Conservation (phyloP, 2,888 invertebrate genomes). For the Psylliodes chrysocephalus region DNA sequence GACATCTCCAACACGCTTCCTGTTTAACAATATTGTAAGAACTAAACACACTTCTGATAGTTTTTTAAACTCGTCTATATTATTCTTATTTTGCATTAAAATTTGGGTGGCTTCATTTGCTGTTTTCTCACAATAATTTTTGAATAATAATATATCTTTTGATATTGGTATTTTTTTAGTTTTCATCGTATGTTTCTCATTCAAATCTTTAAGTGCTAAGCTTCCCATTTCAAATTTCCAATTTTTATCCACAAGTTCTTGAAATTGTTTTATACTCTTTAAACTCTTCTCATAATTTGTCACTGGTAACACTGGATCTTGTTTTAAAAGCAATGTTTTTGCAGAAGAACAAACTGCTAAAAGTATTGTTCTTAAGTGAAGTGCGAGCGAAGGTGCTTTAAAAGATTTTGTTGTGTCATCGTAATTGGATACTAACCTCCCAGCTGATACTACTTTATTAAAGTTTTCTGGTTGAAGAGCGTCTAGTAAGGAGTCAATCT, state of each 20-base stretch:
- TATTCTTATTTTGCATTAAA: constrained; percentile 35
- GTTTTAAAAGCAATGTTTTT: constrained; percentile 37
- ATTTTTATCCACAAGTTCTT: constrained; percentile 30
- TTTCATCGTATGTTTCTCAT: constrained; percentile 41
- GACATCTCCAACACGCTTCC: constrained; percentile 49
- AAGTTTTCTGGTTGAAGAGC: constrained; percentile 32
- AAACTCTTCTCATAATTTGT: constrained; percentile 33
- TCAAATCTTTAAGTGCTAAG: constrained; percentile 45
- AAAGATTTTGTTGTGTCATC: constrained; percentile 38
- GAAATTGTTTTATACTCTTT: constrained; percentile 18
- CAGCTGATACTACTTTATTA: constrained; percentile 41
- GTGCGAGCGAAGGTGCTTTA: constrained; percentile 42
- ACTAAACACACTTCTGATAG: constrained; percentile 43
- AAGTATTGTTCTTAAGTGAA: constrained; percentile 43
- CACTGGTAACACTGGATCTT: constrained; percentile 39
- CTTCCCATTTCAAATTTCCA: too few species aligned
- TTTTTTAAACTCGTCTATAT: constrained; percentile 41
- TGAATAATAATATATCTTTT: constrained; percentile 43
- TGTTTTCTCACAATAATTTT: constrained; percentile 35
- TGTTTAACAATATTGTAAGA: constrained; percentile 46
- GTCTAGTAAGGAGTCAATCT: constrained; percentile 29
- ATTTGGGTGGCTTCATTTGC: constrained; percentile 34
- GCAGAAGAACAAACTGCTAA: constrained; percentile 41
- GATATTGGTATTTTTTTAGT: constrained; percentile 44
- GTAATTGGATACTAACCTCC: constrained; percentile 39